Base-by-base conservation (phyloP, 53 echinoderm and acorn worm species). In the Luidia sarsii region DNA sequence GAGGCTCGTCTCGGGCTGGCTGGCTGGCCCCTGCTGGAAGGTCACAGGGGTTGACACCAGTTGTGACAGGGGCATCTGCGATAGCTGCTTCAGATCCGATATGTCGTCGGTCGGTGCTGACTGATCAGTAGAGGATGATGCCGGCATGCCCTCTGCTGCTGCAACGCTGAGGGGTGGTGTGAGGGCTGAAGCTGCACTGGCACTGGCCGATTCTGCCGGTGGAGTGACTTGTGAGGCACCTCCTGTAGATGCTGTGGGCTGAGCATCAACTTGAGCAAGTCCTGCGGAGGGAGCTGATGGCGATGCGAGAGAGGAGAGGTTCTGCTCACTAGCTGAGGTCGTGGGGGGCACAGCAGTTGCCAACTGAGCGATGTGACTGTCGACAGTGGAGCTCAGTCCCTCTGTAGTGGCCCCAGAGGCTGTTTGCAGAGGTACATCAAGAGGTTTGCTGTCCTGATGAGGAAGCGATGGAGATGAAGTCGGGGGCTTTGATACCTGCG, bases 61-160 rank as follows among this genome's bases (percentile, higher is more conserved):
- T 56, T 72, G 55, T 39, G 72, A 15, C 32, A 72, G 55, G n/a
- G 55, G 21, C 56, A 72, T 38, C 56, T 54, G 35, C 19, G 72
- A 72, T 25, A 39, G 54, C 18, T 72, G 72, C 37, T 32, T 72
- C 38, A 72, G 53, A 21, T 55, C 38, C 8, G 41, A 38, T 2
- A 72, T 7, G 37, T 72, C 72, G 38, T 9, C 55, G 7, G 38
- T 37, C n/a, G n/a, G n/a, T n/a, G n/a, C n/a, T 72, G 36, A 19
- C 55, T 56, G 72, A 55, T 25, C 36, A 7, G 72, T 21, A 15
- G 39, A 19, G 10, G 54, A 56, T 41, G 54, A 21, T 15, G 56
- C 1, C 5, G 23, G 7, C 7, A 38, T 18, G 56, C 25, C 50
- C 37, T 54, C 32, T 23, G 24, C 2, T 35, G 72, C 8, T 35